These are phyloP conservation scores for Knipowitschia caucasica DNA, from an alignment of 2,797 vertebrate species.

Conservation along the genomic window DNA sequence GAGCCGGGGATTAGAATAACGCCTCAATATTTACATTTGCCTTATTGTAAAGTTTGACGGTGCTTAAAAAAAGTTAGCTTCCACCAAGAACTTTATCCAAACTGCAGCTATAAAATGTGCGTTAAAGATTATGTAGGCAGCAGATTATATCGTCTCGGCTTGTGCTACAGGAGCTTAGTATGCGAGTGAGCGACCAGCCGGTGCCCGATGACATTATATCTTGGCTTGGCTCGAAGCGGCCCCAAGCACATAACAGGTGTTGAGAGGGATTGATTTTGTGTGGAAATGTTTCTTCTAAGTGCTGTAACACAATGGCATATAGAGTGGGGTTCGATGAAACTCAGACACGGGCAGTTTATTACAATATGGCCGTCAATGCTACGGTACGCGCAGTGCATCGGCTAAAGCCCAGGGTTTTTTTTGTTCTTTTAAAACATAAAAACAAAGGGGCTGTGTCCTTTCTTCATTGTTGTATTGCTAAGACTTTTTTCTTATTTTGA, in stretches of 20 bases:
- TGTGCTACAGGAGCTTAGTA: constrained; percentile 12
- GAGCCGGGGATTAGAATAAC: neutral
- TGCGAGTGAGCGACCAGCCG: constrained; percentile 22
- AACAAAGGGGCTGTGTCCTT: neutral
- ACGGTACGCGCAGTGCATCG: constrained; percentile 4
- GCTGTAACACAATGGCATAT: constrained; percentile 25
- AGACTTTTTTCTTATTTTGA: too few relatives aligned
- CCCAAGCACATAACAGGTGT: constrained; percentile 44
- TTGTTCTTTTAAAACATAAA: constrained; percentile 16
- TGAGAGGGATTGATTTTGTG: constrained; percentile 56
- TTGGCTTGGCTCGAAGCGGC: constrained; percentile 35
- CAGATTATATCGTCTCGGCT: constrained; percentile 2
- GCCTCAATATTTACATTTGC: neutral
- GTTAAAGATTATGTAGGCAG: neutral
- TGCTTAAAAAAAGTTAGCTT: neutral
- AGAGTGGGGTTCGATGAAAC: constrained; percentile 18
- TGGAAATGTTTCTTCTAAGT: constrained; percentile 44
- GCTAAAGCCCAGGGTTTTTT: neutral
- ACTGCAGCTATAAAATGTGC: neutral
- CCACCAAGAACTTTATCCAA: neutral
- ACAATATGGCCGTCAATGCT: constrained; percentile 14
- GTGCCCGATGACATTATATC: constrained; percentile 32
- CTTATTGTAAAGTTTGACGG: neutral
- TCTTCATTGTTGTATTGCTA: too few relatives aligned
- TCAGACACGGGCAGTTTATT: constrained; percentile 18